Evolutionary conservation across 2,113 vertebrate species (phyloP).

Genomic region (Dipodomys merriami): DNA sequence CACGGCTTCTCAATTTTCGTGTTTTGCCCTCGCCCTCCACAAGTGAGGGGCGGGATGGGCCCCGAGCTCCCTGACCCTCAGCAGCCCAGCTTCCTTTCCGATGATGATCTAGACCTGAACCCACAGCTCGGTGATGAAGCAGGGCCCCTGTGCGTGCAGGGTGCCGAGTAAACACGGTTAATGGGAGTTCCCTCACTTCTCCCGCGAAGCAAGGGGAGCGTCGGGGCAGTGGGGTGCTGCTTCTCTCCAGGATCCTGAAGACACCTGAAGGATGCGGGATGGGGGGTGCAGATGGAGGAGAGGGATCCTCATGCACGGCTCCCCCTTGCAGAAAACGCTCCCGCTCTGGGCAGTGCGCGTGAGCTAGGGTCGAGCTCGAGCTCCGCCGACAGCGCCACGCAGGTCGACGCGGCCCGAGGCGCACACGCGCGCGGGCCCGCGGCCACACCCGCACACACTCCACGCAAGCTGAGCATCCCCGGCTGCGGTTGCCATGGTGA

Average conservation of each 20-base stretch:
- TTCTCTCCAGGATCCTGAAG: background rate
- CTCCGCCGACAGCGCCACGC: slow-evolving; percentile 56
- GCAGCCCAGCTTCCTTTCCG: background rate
- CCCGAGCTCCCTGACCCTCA: background rate
- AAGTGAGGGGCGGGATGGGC: too few species aligned
- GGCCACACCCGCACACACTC: slow-evolving; percentile 32
- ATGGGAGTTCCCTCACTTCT: background rate
- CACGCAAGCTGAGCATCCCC: background rate
- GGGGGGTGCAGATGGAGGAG: background rate
- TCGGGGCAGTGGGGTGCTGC: too few species aligned
- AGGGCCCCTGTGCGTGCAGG: background rate
- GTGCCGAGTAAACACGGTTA: background rate
- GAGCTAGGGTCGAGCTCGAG: background rate
- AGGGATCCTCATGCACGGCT: slow-evolving; percentile 39
- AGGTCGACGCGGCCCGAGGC: slow-evolving; percentile 61
- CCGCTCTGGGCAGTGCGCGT: background rate
- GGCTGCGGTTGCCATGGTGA: slow-evolving; percentile 78
- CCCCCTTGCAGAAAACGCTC: slow-evolving; percentile 26
- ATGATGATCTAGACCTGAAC: background rate
- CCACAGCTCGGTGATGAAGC: background rate
- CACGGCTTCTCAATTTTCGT: background rate
- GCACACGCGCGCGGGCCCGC: slow-evolving; percentile 28
- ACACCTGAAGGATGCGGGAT: background rate
- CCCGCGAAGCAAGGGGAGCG: background rate
- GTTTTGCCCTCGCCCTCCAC: background rate